These are phyloP conservation scores for Rhogogaster chlorosoma DNA, from an alignment of 2,888 invertebrate genomes.

Conservation along the genomic window DNA sequence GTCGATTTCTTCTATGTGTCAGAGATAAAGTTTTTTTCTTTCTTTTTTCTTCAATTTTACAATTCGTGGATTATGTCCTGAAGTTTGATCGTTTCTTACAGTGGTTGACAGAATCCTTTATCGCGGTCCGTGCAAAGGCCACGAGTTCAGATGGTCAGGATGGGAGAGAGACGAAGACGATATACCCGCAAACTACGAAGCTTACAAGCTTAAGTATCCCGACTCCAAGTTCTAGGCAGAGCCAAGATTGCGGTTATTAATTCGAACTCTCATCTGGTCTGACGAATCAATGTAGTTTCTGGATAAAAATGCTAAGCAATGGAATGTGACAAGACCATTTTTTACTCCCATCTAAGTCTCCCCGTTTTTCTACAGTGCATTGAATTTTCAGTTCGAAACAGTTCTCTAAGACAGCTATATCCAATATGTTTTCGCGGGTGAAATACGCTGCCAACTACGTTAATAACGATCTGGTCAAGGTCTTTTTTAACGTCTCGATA, in stretches of 20 bases:
- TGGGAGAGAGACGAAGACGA: slow-evolving; percentile 28
- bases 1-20: not conserved
- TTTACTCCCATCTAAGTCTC: not conserved
- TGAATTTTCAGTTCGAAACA: too few species aligned
- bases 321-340: not conserved
- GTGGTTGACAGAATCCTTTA: slow-evolving; percentile 26
- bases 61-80: not conserved
- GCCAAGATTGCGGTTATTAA: not conserved
- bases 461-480: not conserved
- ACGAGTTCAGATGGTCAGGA: not conserved
- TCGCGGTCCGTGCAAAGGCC: slow-evolving; percentile 20
- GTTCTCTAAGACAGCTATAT: too few species aligned
- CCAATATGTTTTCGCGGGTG: too few species aligned
- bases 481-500: not conserved
- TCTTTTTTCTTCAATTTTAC: not conserved
- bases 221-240: not conserved
- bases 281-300: not conserved
- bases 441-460: not conserved
- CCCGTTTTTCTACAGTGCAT: not conserved
- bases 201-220: slow-evolving; percentile 1
- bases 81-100: not conserved
- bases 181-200: slow-evolving; percentile 34
- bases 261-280: not conserved
- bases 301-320: not conserved
- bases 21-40: not conserved